Base-by-base conservation (phyloP, 2,797 vertebrate genomes). In the Tenualosa ilisha region DNA sequence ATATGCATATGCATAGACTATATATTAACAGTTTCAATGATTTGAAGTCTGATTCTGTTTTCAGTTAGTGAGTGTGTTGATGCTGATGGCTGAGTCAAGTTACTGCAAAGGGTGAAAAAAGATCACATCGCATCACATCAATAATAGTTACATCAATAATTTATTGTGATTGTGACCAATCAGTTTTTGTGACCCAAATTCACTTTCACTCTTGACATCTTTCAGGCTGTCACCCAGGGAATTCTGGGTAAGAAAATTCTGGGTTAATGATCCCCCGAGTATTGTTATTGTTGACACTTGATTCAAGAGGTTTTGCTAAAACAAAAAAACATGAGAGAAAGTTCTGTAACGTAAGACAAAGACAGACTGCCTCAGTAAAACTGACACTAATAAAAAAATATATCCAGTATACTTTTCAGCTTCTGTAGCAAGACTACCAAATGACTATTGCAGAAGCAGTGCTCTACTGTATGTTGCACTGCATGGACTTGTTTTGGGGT, bases 171-270 rank as follows among this genome's bases (percentile, higher is more conserved):
- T 81, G 56, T 92, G 92, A 94, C 92, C 92, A 93, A 93, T 90
- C 87, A 90, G 87, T 91, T 92, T 94, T 95, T 95, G 94, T 96
- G 91, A 93, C 87, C 91, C 94, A 95, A 94, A 94, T 86, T 24
- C 85, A 82, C 83, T 86, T 68, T 83, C 82, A 81, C 56, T 50
- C 43, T 68, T 56, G 49, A 59, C 82, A 81, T 89, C 86, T 86
- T 51, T 91, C 89, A 88, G 89, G 84, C 56, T 93, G 92, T 93
- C 92, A 88, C 84, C 89, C 50, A 88, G 81, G 26, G 87, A 86
- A 89, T 85, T 85, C 85, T 86, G 37, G 72, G 37, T 46, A 82
- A 84, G 85, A 56, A 81, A 63, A 87, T 84, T 88, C 87, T 84
- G 22, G 40, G 88, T 87, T 91, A 90, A 88, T 0, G 1, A 88